Evolutionary conservation across 2,888 invertebrate genomes (phyloP), one percentile per base, ranked within the genome.

Genomic region (Megamerina dolium): DNA sequence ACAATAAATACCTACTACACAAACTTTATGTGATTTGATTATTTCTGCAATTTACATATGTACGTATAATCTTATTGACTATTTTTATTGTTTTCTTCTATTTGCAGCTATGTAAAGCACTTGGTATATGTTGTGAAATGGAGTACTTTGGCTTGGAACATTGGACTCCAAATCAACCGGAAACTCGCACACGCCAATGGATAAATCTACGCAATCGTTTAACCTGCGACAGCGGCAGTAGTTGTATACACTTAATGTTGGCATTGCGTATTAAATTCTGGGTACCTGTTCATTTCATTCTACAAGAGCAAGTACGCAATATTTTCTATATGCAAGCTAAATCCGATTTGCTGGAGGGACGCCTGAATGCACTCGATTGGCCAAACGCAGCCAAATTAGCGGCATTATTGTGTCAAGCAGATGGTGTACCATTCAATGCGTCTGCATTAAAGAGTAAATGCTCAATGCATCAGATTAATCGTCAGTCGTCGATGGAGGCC

Each of bases 131-230:
- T 57, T 85, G 85, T 52, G 88, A 88, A 72, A 82, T 83, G 51
- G 91, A 92, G 70, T 92, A 91, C 73, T 90, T 92, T 71, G 92
- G 92, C 1, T 77, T 92, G 48, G 85, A 88, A 63, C 66, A 64
- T 34, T 69, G 70, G 64, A 52, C 56, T 12, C 65, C 65, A 23
- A 63, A 57, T 33, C 66, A 75, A 45, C 77, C 78, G 50, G 75
- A 76, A 32, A 77, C 78, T 46, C 84, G 85, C 23, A 87, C 87
- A 50, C 83, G 84, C 50, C 77, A 89, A 39, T 92, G 91, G 92
- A 75, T 90, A 51, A 92, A 92, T 70, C 73, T 91, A 59, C 77
- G 91, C 50, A 92, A 92, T 73, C 66, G 71, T 0, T 53, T 70
- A 2, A 63, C 65, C 5, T 63, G 62, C 29, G 70, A 70, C 46